A percentile compares a stretch with the other conserved stretches of the same genome.
phyloP scores from a whole-genome alignment of 2,888 invertebrate species.

The Stenolophus ochropezus region DNA sequence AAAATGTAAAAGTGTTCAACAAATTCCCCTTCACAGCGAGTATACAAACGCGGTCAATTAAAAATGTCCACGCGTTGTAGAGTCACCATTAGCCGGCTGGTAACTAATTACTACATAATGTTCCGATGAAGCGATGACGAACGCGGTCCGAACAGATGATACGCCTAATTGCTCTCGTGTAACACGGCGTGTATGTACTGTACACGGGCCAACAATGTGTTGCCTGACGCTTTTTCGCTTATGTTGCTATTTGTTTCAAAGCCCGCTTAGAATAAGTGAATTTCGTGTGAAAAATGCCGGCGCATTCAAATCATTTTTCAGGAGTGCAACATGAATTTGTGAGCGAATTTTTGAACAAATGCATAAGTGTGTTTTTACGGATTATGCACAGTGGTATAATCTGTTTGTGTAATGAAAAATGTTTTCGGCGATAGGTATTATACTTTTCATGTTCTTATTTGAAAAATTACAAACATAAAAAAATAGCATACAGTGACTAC shows the following conservation, averaged over 20 bases:
- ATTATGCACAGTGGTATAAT: no score
- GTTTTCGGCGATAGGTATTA: no score
- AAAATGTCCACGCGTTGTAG: not conserved
- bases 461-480: no score
- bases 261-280: not conserved
- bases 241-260: not conserved
- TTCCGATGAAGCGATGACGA: not conserved
- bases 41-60: not conserved
- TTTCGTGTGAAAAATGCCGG: not conserved
- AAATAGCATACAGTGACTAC: no score
- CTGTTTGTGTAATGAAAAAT: no score
- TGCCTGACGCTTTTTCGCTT: not conserved
- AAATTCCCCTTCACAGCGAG: not conserved
- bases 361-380: no score
- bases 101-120: constrained; percentile 5
- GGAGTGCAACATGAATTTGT: no score
- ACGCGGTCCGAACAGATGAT: not conserved
- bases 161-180: not conserved
- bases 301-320: not conserved
- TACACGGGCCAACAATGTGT: not conserved
- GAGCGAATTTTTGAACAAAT: not conserved
- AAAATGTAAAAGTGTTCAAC: not conserved
- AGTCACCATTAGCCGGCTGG: not conserved
- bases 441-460: no score
- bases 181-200: not conserved